These are phyloP conservation scores for Zygaena filipendulae DNA, from an alignment of 2,888 invertebrate genomes.

Conservation along the genomic window DNA sequence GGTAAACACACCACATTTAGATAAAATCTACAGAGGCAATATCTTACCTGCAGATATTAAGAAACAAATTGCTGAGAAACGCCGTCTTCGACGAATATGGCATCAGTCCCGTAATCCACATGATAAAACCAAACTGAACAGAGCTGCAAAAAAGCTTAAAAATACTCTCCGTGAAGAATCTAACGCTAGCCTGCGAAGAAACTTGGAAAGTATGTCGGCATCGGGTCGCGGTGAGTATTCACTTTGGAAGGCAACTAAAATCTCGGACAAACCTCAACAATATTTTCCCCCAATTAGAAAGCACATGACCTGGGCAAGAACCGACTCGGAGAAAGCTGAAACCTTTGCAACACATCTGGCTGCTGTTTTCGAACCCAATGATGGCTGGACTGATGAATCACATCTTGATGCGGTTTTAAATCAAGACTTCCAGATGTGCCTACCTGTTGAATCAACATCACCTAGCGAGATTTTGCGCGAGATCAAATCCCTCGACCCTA, in stretches of 20 bases:
- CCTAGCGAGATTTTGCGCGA: conserved; percentile 1
- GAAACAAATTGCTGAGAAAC: conserved; percentile 11
- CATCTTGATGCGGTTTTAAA: conserved; percentile 1
- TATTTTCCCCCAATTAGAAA: background rate
- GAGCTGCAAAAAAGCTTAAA: conserved; percentile 3
- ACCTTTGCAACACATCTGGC: too few species aligned
- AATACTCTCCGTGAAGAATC: too few species aligned
- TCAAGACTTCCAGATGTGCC: conserved; percentile 2
- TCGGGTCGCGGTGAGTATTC: background rate
- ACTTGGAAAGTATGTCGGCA: background rate
- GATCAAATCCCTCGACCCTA: background rate
- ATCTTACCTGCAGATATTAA: conserved; percentile 3
- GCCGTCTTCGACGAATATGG: conserved; percentile 11
- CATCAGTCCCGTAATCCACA: too few species aligned
- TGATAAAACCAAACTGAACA: too few species aligned
- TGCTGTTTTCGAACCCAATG: conserved; percentile 1
- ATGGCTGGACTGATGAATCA: background rate
- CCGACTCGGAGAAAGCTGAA: conserved; percentile 1
- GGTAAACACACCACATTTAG: conserved; percentile 3
- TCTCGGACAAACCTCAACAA: conserved; percentile 1
- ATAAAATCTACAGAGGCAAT: too few species aligned
- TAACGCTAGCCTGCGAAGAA: too few species aligned
- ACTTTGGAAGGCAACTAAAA: conserved; percentile 5
- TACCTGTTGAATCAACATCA: conserved; percentile 1
- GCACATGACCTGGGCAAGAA: background rate